Evolutionary conservation across 2,113 vertebrate genomes (phyloP), one percentile per base, ranked within the genome.

Genomic region (Cyphomyrus plagiostoma): DNA sequence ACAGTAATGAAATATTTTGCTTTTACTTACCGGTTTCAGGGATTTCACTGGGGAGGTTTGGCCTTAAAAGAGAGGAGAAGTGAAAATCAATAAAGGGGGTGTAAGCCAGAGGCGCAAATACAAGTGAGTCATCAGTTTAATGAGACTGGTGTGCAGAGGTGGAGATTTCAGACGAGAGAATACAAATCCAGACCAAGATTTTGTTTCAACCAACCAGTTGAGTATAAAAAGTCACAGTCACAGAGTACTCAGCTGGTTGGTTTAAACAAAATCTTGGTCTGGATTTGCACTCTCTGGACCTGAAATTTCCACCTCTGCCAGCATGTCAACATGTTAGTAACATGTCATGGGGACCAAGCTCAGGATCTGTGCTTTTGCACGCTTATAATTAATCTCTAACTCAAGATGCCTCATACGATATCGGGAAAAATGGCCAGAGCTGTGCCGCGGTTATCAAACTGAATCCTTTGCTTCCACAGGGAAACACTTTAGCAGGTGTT

Each of bases 11-110:
- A 87, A 53, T 39, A 35, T 35, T 35, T 87, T 39, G 5, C 39
- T 88, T 46, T 92, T 95, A 96, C 96, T 97, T 92, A 96, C 96
- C 92, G 94, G 95, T 95, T 95, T 97, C 89, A 93, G 53, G 91
- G 94, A 92, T 96, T 97, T 97, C 88, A 95, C 94, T 91, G 97
- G 97, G 87, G 97, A 97, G 17, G 96, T 92, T 87, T 96, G 96
- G 94, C 96, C 97, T 97, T 92, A 88, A 88, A 58, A 46, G 17
- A 56, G 21, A 90, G 70, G 88, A 35, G 30, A 45, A 39, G 17
- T 39, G 66, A 82, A 83, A 88, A 26, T 42, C 52, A 23, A 46
- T 91, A 56, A 89, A 90, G 83, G 91, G 66, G 45, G 35, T 87
- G 77, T 85, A 13, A 52, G n/a, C 17, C 58, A 86, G 77, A 86